Conservation (phyloP, 2,888 invertebrate species). For the Andrena bicolor region DNA sequence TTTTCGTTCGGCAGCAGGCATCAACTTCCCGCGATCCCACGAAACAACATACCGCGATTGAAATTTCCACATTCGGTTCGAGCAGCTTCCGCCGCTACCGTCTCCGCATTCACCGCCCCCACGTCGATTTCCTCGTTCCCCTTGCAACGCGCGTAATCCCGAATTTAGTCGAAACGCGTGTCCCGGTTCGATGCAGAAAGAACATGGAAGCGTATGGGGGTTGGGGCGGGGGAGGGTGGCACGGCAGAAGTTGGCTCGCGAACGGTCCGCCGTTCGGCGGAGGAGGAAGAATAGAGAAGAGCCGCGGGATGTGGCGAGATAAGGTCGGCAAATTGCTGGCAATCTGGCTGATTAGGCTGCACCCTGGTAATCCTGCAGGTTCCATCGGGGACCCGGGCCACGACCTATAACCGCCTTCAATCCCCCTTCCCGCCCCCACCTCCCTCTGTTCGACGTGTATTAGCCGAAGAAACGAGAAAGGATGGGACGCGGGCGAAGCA, state of each 20-base stretch:
- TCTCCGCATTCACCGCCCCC: background rate
- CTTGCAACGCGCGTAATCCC: background rate
- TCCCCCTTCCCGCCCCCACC: slow-evolving; percentile 25
- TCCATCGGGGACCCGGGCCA: slow-evolving; percentile 37
- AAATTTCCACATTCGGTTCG: slow-evolving; percentile 12
- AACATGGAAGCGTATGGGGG: background rate
- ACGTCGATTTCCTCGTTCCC: background rate
- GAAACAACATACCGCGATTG: slow-evolving; percentile 1
- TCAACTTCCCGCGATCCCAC: background rate
- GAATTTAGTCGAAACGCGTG: slow-evolving; percentile 21
- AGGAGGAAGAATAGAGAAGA: slow-evolving; percentile 59
- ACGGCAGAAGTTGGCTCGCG: slow-evolving; percentile 5
- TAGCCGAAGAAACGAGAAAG: slow-evolving; percentile 61
- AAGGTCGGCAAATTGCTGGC: slow-evolving; percentile 82
- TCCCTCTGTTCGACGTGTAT: background rate
- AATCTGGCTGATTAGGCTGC: slow-evolving; percentile 83
- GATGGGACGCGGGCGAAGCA: slow-evolving; percentile 35
- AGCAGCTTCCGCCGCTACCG: background rate
- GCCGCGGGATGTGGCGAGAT: slow-evolving; percentile 69
- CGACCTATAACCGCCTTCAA: slow-evolving; percentile 59
- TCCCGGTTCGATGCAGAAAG: background rate
- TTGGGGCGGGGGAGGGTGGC: background rate
- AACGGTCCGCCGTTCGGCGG: slow-evolving; percentile 30
- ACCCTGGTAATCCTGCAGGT: slow-evolving; percentile 76
- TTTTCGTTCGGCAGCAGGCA: background rate